Evolutionary conservation across 2,113 vertebrate species (phyloP).

Genomic region (Fregata magnificens): DNA sequence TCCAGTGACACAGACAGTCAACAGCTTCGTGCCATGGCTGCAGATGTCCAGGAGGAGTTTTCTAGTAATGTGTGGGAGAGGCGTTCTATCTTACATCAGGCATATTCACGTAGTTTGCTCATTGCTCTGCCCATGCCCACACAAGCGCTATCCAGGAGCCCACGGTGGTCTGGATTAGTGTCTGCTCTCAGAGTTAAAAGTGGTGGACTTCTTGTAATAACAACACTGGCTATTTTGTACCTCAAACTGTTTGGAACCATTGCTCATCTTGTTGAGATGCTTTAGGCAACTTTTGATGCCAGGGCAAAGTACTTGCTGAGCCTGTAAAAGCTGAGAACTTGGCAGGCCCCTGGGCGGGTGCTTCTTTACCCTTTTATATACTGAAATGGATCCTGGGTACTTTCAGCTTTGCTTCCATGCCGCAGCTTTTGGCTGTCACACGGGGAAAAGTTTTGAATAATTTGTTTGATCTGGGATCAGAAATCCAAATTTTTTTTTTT

Average conservation of each 20-base stretch:
- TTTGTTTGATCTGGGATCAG: neutral
- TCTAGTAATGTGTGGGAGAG: neutral
- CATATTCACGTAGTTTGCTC: accelerated
- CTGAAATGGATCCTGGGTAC: neutral
- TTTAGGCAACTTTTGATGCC: neutral
- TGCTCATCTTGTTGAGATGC: neutral
- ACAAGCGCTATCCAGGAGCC: neutral
- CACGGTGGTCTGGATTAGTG: accelerated
- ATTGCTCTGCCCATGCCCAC: neutral
- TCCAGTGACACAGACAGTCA: neutral
- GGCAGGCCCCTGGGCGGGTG: accelerated
- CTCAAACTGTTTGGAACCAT: neutral
- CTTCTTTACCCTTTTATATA: neutral
- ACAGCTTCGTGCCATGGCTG: neutral
- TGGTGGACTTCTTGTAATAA: neutral
- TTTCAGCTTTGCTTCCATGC: neutral
- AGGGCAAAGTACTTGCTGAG: neutral
- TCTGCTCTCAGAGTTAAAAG: neutral
- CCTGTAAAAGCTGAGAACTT: neutral
- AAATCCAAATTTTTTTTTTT: neutral
- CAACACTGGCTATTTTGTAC: neutral
- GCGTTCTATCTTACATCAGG: neutral
- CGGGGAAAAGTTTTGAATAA: neutral
- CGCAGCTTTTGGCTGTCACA: neutral
- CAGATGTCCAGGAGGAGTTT: neutral